Conservation (phyloP, 2,797 vertebrate species). For the Adelosebastes latens region DNA sequence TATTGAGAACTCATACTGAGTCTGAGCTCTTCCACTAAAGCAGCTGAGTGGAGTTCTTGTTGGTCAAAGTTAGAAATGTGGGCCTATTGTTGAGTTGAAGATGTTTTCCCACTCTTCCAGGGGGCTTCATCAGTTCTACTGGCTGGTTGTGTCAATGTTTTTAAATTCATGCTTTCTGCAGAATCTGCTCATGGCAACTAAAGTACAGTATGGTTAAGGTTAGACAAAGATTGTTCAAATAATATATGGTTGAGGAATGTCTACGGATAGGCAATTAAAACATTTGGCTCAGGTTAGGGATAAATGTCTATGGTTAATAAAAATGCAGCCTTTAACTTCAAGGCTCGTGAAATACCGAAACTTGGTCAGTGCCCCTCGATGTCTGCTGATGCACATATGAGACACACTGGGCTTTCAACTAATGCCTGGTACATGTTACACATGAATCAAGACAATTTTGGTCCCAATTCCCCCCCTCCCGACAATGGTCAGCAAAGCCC, state of each 20-base stretch:
- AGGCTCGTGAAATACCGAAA: neutral
- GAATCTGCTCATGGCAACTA: neutral
- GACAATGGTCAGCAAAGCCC: too few species aligned
- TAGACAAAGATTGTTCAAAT: neutral
- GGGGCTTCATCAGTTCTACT: neutral
- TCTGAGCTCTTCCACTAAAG: neutral
- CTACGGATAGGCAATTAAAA: neutral
- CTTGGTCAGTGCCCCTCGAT: neutral
- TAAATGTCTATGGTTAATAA: neutral
- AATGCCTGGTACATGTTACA: too few species aligned
- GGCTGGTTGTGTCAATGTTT: neutral
- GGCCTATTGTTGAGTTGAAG: neutral
- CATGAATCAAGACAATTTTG: too few species aligned
- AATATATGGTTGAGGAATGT: neutral
- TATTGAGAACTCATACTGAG: slow-evolving; percentile 28
- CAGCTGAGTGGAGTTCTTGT: neutral
- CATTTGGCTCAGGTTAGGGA: neutral
- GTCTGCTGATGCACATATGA: neutral
- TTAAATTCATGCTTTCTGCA: neutral
- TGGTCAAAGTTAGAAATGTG: neutral
- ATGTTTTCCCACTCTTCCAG: too few species aligned
- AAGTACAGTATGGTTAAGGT: too few species aligned
- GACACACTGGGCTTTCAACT: too few species aligned
- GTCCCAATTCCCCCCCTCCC: too few species aligned
- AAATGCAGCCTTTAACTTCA: neutral